Evolutionary conservation across 2,797 vertebrate species (phyloP).

Genomic region (Hydrolagus colliei): DNA sequence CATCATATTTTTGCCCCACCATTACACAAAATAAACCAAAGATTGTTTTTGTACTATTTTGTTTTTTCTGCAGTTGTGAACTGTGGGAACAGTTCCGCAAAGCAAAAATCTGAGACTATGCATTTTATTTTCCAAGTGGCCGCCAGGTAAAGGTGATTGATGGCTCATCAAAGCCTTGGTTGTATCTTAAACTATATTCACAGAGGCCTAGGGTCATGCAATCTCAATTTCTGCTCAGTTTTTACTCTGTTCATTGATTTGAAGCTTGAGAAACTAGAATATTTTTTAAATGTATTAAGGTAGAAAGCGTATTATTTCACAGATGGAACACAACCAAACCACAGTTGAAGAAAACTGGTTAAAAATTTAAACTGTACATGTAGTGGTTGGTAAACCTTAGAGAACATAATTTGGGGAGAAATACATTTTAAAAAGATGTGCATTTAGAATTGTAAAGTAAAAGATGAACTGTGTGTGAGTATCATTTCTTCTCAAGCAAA

Average conservation of each 20-base stretch:
- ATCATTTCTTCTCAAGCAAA: neutral
- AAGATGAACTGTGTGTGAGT: neutral
- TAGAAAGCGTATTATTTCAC: neutral
- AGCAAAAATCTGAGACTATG: neutral
- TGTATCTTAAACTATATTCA: neutral
- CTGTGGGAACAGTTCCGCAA: too few species aligned
- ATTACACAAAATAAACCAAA: too few species aligned
- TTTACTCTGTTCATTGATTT: neutral
- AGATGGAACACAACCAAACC: neutral
- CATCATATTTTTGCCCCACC: too few species aligned
- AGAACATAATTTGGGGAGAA: neutral
- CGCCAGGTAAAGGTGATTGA: neutral
- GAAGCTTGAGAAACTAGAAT: neutral
- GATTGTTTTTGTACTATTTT: too few species aligned
- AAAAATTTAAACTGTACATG: neutral
- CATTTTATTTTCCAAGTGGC: neutral
- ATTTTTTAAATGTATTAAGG: too few species aligned
- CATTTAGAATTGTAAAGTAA: neutral
- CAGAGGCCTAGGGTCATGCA: neutral
- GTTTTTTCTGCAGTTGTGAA: too few species aligned
- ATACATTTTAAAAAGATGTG: neutral
- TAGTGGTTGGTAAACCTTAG: neutral
- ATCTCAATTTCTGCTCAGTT: too few species aligned
- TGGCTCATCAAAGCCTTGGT: neutral
- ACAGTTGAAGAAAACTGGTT: neutral